These are phyloP conservation scores for Diadegma fenestrale DNA, from an alignment of 2,888 invertebrate genomes.

Conservation along the genomic window DNA sequence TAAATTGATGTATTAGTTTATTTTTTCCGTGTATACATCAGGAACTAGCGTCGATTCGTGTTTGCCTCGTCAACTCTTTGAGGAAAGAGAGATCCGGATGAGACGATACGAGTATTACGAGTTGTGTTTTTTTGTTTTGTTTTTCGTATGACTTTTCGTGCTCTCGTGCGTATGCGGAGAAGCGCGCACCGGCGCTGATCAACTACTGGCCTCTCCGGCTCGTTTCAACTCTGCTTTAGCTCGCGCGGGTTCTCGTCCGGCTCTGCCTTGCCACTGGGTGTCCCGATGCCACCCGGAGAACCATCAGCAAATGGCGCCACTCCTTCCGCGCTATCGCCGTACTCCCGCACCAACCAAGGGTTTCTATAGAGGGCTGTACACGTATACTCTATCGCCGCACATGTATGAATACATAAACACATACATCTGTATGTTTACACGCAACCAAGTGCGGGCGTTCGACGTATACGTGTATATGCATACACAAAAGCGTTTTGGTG, in stretches of 20 bases:
- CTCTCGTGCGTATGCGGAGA: conserved; percentile 51
- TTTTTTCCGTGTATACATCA: background rate
- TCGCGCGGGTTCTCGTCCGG: conserved; percentile 37
- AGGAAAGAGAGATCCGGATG: conserved; percentile 15
- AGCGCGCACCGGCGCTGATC: conserved; percentile 66
- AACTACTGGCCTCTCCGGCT: conserved; percentile 59
- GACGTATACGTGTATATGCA: conserved; percentile 24
- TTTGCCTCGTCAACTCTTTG: background rate
- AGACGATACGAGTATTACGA: background rate
- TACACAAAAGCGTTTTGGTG: background rate
- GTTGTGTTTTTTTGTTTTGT: background rate
- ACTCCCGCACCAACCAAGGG: conserved; percentile 41
- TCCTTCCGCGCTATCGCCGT: conserved; percentile 66
- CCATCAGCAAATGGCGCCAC: conserved; percentile 67
- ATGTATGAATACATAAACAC: conserved; percentile 5
- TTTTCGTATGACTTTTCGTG: background rate
- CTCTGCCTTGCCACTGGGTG: conserved; percentile 50
- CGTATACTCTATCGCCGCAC: background rate
- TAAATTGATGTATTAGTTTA: background rate
- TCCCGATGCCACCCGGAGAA: conserved; percentile 55
- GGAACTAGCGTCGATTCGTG: conserved; percentile 9
- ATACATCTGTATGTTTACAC: conserved; percentile 9
- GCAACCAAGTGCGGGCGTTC: conserved; percentile 54
- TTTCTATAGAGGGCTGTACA: conserved; percentile 2
- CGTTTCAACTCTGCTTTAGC: conserved; percentile 46